Evolutionary conservation across 2,113 vertebrate genomes (phyloP), one percentile per base, ranked within the genome.

Genomic region (Bubo scandiacus): DNA sequence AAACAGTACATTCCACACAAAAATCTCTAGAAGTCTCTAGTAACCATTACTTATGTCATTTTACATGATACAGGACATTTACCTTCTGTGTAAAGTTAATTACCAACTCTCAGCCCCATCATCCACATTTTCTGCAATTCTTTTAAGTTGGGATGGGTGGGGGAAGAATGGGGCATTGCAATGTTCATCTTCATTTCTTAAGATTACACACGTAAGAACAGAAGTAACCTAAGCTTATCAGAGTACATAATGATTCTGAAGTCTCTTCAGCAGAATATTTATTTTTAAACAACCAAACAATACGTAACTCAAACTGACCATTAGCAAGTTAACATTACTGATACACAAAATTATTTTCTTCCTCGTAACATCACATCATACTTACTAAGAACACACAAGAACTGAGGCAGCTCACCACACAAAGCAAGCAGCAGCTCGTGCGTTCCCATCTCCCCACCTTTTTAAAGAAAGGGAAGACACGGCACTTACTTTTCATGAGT

Each of bases 401-500:
- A 32, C 25, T 0, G 9, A 52, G 54, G 27, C 36, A 68, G 66
- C 78, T 65, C 79, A 19, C 5, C 1, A 5, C 4, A 51, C 70
- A 40, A 20, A 18, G 36, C 30, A 17, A 65, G 61, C 30, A 30
- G 71, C 81, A 71, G 42, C 40, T 10, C 5, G 22, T 4, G 1
- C 0, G 1, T 5, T 51, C 57, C 78, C 67, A 19, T 5, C 40
- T 21, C 81, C 86, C 93, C 61, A 34, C 38, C 26, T 65, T 21
- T 38, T 7, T 10, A 21, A 89, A 71, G 61, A 42, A 87, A 87
- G 11, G 43, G 14, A 62, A 79, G n/a, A 43, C n/a, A 4, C 7
- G 30, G 18, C 87, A 98, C 99, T 99, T 98, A 99, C 99, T 99
- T 98, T 99, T 99, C 99, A 99, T 99, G 88, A 99, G 98, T 93